A percentile compares a stretch with the other conserved stretches of the same genome.
phyloP scores from a whole-genome alignment of 1,140 invertebrate species.

The Mycetomoellerius zeteki region DNA sequence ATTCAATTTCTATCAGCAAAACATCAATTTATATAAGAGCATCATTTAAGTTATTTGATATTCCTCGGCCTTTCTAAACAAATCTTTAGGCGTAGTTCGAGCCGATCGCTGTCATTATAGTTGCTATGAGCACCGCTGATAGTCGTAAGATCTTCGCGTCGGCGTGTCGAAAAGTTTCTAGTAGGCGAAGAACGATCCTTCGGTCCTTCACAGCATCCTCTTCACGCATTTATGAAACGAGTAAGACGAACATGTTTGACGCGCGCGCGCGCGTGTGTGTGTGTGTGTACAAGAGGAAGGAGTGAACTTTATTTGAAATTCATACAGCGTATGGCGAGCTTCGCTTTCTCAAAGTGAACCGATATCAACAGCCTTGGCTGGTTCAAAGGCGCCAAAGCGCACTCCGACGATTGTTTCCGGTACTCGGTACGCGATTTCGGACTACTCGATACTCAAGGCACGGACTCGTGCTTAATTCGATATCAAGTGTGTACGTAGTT shows the following conservation, averaged over 20 bases:
- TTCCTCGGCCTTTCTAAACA: neutral
- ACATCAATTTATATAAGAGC: slow-evolving; percentile 1
- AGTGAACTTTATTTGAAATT: slow-evolving; percentile 75
- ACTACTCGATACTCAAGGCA: slow-evolving; percentile 35
- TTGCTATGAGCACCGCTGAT: slow-evolving; percentile 28
- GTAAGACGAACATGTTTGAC: slow-evolving; percentile 8
- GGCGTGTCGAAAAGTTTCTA: slow-evolving; percentile 50
- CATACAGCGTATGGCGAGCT: slow-evolving; percentile 66
- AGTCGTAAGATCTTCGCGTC: slow-evolving; percentile 43
- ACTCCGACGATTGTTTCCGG: slow-evolving; percentile 68
- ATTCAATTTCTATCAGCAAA: too few species aligned
- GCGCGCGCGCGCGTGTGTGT: neutral
- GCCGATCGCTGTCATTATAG: slow-evolving; percentile 19
- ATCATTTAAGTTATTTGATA: neutral
- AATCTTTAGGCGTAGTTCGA: slow-evolving; percentile 8
- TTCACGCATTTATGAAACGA: slow-evolving; percentile 22
- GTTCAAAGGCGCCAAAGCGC: slow-evolving; percentile 73
- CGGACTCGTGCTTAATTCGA: slow-evolving; percentile 50
- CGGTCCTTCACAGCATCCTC: slow-evolving; percentile 30
- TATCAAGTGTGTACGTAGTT: slow-evolving; percentile 36
- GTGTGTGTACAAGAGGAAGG: slow-evolving; percentile 1
- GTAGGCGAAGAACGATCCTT: slow-evolving; percentile 19
- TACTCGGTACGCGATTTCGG: slow-evolving; percentile 64
- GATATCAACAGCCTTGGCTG: slow-evolving; percentile 73
- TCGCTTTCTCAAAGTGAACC: slow-evolving; percentile 72